phyloP scores from a whole-genome alignment of 2,113 vertebrate species.

The Thinocorus orbignyianus region DNA sequence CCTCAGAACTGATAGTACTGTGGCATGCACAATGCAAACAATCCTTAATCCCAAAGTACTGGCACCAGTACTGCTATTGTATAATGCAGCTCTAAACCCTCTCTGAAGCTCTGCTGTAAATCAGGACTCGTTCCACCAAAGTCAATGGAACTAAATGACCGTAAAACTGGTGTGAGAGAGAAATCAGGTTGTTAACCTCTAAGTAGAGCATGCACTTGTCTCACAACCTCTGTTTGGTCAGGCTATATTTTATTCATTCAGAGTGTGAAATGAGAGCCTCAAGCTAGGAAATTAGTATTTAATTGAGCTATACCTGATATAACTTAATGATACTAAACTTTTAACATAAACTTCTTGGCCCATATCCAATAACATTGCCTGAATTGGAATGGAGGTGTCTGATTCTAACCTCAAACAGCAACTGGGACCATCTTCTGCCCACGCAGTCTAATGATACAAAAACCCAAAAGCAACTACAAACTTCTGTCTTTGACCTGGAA shows the following conservation, averaged over 20 bases:
- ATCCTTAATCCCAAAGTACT: background rate
- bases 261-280: background rate
- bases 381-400: background rate
- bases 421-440: background rate
- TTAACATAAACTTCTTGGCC: background rate
- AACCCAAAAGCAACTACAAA: background rate
- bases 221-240: background rate
- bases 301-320: background rate
- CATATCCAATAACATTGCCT: background rate
- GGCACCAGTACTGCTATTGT: conserved; percentile 11
- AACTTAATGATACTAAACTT: background rate
- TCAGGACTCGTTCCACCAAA: conserved; percentile 25
- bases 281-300: background rate
- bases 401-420: background rate
- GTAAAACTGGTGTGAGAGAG: conserved; percentile 9
- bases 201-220: background rate
- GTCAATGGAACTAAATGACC: conserved; percentile 31
- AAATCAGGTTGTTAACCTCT: conserved; percentile 24
- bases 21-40: background rate
- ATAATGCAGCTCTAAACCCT: background rate
- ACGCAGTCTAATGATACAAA: background rate
- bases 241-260: background rate
- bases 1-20: background rate
- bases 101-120: conserved; percentile 24
- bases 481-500: background rate